Evolutionary conservation across 2,113 vertebrate species (phyloP).

Genomic region (Lepus europaeus): DNA sequence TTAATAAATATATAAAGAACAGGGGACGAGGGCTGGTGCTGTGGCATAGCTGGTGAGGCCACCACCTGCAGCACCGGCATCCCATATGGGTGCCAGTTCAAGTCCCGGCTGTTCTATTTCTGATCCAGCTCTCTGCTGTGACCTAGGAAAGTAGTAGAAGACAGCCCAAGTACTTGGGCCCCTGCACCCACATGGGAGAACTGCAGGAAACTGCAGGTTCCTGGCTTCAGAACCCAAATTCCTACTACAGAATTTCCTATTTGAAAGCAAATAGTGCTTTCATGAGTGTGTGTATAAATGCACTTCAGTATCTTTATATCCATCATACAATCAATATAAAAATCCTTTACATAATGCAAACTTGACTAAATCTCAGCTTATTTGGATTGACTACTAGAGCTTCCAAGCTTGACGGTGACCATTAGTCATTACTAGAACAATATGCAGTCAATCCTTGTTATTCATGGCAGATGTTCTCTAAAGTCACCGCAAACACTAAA

Average conservation of each 20-base stretch:
- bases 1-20: not conserved
- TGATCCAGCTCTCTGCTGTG: no score
- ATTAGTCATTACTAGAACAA: not conserved
- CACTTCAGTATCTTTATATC: slow-evolving; percentile 6
- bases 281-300: no score
- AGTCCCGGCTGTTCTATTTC: no score
- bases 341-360: not conserved
- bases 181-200: no score
- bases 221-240: not conserved
- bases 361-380: not conserved
- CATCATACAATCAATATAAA: slow-evolving; percentile 4
- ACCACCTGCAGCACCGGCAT: no score
- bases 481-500: not conserved
- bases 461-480: not conserved
- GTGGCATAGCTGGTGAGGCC: no score
- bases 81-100: no score
- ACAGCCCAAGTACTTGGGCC: no score
- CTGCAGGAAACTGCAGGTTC: no score
- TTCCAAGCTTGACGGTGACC: not conserved
- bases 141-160: no score
- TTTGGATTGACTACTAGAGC: not conserved
- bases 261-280: not conserved
- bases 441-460: not conserved
- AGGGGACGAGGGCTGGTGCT: not conserved
- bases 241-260: not conserved